These are phyloP conservation scores for Aricia agestis DNA, from an alignment of 1,140 invertebrate species.

Conservation along the genomic window DNA sequence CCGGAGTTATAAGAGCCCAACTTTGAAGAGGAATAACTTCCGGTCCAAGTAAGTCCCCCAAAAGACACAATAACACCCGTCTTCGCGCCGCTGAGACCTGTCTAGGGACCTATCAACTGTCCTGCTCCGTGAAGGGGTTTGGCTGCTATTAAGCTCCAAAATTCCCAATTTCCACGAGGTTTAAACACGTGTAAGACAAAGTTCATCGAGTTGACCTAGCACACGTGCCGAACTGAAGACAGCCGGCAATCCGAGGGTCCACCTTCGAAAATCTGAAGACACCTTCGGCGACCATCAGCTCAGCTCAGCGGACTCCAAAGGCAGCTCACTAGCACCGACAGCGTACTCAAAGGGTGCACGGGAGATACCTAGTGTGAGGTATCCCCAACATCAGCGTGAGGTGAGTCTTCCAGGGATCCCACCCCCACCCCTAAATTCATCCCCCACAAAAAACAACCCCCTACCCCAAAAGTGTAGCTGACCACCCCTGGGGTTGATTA, in stretches of 20 bases:
- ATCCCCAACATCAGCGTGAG: neutral
- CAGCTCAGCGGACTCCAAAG: neutral
- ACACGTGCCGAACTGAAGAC: neutral
- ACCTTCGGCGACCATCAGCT: neutral
- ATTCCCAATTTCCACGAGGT: neutral
- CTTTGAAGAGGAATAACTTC: neutral
- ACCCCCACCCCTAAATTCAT: neutral
- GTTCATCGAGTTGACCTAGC: neutral
- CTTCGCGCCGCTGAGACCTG: too few species aligned
- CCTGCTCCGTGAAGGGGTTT: neutral
- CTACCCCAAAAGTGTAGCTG: neutral
- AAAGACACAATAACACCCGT: too few species aligned
- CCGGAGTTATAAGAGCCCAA: neutral
- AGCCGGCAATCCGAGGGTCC: neutral
- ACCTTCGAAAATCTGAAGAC: neutral
- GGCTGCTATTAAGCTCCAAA: neutral
- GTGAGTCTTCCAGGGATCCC: neutral
- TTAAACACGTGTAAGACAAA: neutral
- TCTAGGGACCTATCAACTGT: too few species aligned
- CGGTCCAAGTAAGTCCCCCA: too few species aligned
- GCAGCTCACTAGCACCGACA: neutral
- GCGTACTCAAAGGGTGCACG: neutral
- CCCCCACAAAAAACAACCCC: neutral
- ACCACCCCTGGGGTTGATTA: neutral
- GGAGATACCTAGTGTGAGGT: neutral